phyloP scores from a whole-genome alignment of 2,113 vertebrate species.

The Aviceda subcristata region DNA sequence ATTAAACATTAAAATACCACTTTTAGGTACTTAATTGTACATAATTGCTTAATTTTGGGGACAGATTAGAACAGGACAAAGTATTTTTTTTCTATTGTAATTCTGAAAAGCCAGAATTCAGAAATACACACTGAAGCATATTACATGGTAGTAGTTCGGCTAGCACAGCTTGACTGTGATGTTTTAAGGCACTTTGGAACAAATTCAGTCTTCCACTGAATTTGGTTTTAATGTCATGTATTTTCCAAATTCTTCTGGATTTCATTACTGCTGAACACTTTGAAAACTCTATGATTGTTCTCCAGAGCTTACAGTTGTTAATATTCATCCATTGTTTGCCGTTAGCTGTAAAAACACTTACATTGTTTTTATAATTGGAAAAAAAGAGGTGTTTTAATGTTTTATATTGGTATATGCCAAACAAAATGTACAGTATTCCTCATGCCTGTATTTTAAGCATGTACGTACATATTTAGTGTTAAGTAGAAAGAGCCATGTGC shows the following conservation, averaged over 20 bases:
- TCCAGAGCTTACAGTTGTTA: slow-evolving; percentile 20
- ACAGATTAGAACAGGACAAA: neutral
- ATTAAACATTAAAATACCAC: neutral
- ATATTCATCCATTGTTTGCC: neutral
- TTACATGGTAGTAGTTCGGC: neutral
- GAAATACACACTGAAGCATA: neutral
- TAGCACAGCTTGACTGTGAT: neutral
- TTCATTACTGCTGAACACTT: slow-evolving; percentile 10
- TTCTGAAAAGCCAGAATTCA: neutral
- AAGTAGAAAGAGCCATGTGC: neutral
- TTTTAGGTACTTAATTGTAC: neutral
- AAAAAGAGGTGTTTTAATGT: neutral
- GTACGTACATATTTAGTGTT: neutral
- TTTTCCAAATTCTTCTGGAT: neutral
- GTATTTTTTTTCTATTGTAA: neutral
- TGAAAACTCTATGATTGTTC: neutral
- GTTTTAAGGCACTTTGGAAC: neutral
- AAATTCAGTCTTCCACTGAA: neutral
- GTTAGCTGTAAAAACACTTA: slow-evolving; percentile 1
- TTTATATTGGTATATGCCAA: neutral
- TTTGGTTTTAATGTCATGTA: slow-evolving; percentile 27
- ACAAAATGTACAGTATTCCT: neutral
- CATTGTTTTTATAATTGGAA: neutral
- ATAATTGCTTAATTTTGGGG: neutral
- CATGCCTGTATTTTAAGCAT: neutral